Evolutionary conservation across 2,113 vertebrate genomes (phyloP).

Genomic region (Nematolebias whitei): DNA sequence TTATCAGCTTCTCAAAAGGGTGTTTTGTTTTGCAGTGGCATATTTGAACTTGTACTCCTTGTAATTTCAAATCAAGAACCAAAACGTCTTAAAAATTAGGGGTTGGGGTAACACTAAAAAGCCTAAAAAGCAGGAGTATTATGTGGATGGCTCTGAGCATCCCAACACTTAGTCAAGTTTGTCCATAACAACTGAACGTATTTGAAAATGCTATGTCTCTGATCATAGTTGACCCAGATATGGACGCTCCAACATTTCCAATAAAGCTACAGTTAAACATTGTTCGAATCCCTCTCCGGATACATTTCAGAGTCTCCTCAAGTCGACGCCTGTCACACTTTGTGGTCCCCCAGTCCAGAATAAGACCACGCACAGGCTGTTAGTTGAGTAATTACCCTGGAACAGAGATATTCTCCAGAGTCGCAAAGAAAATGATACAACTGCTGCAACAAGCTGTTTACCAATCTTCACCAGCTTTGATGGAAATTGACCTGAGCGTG

Average conservation of each 20-base stretch:
- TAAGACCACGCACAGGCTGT: conserved; percentile 3
- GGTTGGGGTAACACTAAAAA: too few species aligned
- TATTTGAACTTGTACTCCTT: too few species aligned
- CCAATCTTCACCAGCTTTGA: conserved; percentile 2
- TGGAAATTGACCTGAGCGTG: background rate
- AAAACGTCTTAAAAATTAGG: too few species aligned
- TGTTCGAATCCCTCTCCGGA: background rate
- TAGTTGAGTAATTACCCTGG: background rate
- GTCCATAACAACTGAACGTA: background rate
- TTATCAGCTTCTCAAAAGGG: too few species aligned
- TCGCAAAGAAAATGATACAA: conserved; percentile 11
- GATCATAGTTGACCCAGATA: background rate
- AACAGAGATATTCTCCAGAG: background rate
- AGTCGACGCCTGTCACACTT: conserved; percentile 3
- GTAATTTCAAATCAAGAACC: too few species aligned
- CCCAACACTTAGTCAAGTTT: background rate
- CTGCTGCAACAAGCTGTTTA: background rate
- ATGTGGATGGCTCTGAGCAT: too few species aligned
- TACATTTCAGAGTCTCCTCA: background rate
- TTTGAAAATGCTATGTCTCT: background rate
- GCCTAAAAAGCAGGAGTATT: too few species aligned
- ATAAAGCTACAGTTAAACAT: background rate
- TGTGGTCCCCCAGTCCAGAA: background rate
- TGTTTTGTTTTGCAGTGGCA: too few species aligned
- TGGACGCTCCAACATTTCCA: background rate